Evolutionary conservation across 64 coral and sea anemone species (phyloP).

Genomic region (Acropora tenuis): DNA sequence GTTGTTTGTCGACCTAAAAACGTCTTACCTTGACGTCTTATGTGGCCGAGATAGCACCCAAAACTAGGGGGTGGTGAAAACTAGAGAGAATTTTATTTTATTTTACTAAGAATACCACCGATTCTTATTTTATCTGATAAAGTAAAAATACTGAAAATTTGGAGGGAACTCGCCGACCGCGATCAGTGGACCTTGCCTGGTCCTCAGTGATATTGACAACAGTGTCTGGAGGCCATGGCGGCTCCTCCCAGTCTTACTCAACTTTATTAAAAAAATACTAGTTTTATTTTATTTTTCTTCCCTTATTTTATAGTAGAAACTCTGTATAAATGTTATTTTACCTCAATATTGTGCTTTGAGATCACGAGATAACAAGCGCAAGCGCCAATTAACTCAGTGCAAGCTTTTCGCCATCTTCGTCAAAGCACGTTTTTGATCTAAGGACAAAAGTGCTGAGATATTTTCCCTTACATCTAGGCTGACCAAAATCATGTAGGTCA

Average conservation of each 20-base stretch:
- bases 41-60: not conserved
- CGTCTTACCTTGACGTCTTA: not conserved
- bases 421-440: not conserved
- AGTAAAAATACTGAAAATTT: not conserved
- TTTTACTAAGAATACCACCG: not conserved
- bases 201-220: not conserved
- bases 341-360: no score
- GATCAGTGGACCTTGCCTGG: not conserved
- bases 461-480: slow-evolving; percentile 14
- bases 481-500: slow-evolving; percentile 13
- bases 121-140: not conserved
- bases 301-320: no score
- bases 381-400: not conserved
- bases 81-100: slow-evolving; percentile 8
- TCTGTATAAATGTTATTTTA: no score
- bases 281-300: no score
- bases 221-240: no score
- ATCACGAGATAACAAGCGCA: not conserved
- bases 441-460: not conserved
- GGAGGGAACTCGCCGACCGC: not conserved
- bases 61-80: not conserved
- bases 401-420: not conserved
- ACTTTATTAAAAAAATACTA: no score
- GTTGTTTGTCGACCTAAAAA: not conserved
- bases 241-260: no score